Percentiles rank a stretch among this genome's conserved stretches.
Evolutionary conservation across 1,140 invertebrate genomes (phyloP).

Genomic region (Rhagoletis pomonella): DNA sequence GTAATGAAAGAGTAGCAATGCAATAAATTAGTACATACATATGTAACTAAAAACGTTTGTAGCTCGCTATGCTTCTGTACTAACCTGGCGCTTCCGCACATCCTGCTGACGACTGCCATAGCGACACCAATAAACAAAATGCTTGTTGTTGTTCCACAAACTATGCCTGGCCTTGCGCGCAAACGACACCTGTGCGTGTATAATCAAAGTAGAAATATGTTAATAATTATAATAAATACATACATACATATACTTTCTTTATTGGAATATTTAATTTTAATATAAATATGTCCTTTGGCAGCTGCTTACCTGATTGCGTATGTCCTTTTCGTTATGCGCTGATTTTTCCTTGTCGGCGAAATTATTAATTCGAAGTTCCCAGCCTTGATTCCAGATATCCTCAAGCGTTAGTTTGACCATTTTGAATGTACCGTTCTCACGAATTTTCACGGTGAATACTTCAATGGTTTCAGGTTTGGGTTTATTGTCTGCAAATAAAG

Average conservation of each 20-base stretch:
- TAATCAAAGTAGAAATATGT: background rate
- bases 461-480: constrained; percentile 81
- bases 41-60: background rate
- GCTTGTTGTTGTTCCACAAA: constrained; percentile 80
- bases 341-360: constrained; percentile 80
- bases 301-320: constrained; percentile 78
- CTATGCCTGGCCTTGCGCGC: constrained; percentile 72
- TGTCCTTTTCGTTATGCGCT: constrained; percentile 79
- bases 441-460: constrained; percentile 79
- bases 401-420: constrained; percentile 77
- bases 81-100: constrained; percentile 80
- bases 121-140: constrained; percentile 82
- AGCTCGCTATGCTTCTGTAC: background rate
- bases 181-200: constrained; percentile 66
- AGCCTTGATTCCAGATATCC: constrained; percentile 81
- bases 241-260: background rate
- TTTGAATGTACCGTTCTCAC: constrained; percentile 78
- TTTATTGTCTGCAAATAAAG: constrained; percentile 79
- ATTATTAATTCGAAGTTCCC: constrained; percentile 81
- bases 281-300: background rate
- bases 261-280: background rate
- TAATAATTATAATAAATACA: background rate
- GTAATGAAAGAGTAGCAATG: constrained; percentile 41
- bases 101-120: constrained; percentile 80
- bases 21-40: background rate